phyloP scores from a whole-genome alignment of 1,140 invertebrate genomes.

The Cardiocondyla obscurior region DNA sequence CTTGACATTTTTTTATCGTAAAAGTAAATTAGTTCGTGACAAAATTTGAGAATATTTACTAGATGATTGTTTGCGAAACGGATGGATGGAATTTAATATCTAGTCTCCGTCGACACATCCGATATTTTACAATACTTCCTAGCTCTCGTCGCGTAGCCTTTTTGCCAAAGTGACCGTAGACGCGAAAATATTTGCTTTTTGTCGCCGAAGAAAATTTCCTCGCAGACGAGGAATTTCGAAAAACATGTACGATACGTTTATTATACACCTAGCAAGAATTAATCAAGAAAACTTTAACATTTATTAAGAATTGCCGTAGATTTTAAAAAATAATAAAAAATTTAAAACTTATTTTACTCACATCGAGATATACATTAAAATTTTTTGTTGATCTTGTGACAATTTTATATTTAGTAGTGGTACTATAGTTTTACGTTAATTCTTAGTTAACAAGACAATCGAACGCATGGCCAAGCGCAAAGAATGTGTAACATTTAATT shows the following conservation, averaged over 20 bases:
- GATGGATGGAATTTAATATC: conserved; percentile 49
- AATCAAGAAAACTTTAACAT: not conserved
- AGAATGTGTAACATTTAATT: conserved; percentile 25
- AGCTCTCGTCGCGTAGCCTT: not conserved
- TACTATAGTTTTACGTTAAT: not conserved
- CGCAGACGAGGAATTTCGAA: not conserved
- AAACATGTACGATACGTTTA: not conserved
- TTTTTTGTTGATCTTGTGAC: not conserved
- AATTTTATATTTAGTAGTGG: too few relatives aligned
- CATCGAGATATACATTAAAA: not conserved
- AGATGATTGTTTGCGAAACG: not conserved
- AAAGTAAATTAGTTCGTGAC: conserved; percentile 28
- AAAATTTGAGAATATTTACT: conserved; percentile 6
- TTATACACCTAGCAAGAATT: not conserved
- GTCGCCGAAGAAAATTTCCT: not conserved
- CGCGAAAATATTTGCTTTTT: conserved; percentile 14
- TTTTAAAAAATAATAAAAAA: not conserved
- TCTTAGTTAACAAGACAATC: not conserved
- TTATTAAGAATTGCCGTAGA: not conserved
- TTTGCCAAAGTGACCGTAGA: not conserved
- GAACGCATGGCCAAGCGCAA: not conserved
- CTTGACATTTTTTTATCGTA: not conserved
- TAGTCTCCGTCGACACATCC: not conserved
- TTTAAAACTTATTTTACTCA: not conserved
- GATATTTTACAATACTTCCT: conserved; percentile 23